Conservation (phyloP, 2,888 invertebrate species). For the Allophyes oxyacanthae region DNA sequence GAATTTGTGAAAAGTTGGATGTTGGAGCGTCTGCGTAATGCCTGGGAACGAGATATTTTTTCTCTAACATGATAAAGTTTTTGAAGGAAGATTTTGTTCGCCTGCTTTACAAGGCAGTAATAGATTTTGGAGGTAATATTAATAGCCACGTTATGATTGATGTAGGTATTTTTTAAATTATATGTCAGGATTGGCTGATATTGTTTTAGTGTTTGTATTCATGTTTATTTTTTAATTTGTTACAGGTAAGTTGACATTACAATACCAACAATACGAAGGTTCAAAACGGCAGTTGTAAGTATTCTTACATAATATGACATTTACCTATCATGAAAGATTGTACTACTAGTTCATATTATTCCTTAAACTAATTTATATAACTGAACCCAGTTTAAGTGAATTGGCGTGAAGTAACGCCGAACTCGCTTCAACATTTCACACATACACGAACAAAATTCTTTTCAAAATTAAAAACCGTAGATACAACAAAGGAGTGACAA, state of each 20-base stretch:
- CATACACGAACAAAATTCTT: conserved; percentile 38
- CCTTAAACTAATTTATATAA: not conserved
- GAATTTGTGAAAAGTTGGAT: conserved; percentile 60
- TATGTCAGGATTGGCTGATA: not conserved
- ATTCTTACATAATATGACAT: not conserved
- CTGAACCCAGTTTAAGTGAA: conserved; percentile 14
- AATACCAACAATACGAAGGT: not conserved
- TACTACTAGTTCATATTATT: not conserved
- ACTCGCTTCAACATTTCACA: conserved; percentile 20
- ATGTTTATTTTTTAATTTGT: conserved; percentile 15
- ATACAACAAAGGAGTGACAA: conserved; percentile 57
- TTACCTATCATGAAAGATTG: too few relatives aligned
- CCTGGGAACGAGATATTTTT: conserved; percentile 57
- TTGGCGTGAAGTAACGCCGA: conserved; percentile 16
- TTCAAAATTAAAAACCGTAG: conserved; percentile 48
- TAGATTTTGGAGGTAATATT: conserved; percentile 43
- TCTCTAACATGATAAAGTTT: conserved; percentile 55
- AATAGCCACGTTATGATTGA: not conserved
- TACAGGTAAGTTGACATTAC: conserved; percentile 42
- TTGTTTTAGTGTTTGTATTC: conserved; percentile 2
- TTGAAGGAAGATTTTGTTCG: conserved; percentile 47
- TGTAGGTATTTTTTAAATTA: not conserved
- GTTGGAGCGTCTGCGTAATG: conserved; percentile 52
- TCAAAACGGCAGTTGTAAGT: conserved; percentile 13
- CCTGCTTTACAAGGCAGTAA: conserved; percentile 41